Conservation (phyloP, 2,888 invertebrate genomes). For the Nezara viridula region DNA sequence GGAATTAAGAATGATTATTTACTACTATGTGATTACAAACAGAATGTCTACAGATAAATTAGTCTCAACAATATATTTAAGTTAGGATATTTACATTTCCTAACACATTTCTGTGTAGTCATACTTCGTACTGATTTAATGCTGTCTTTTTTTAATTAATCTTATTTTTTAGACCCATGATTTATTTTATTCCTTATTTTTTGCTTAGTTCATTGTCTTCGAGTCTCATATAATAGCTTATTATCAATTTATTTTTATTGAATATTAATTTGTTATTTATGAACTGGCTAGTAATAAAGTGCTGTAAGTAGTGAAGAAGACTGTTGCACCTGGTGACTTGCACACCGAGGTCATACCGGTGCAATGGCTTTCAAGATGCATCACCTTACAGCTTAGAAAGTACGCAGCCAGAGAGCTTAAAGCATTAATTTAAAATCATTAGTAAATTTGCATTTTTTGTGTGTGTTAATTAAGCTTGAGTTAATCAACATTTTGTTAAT, state of each 20-base stretch:
- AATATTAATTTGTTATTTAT: background rate
- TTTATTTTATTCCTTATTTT: too few relatives aligned
- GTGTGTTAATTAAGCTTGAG: background rate
- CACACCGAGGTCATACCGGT: background rate
- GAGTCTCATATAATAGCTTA: background rate
- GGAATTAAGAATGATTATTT: too few relatives aligned
- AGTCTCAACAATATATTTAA: too few relatives aligned
- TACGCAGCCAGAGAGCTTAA: background rate
- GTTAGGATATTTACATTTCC: too few relatives aligned
- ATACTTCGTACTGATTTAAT: too few relatives aligned
- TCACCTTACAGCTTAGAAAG: slow-evolving; percentile 16
- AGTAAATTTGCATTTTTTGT: background rate
- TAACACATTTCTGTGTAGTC: too few relatives aligned
- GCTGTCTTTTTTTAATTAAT: too few relatives aligned
- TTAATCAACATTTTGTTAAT: background rate
- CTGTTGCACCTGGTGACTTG: slow-evolving; percentile 20
- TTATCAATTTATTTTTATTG: background rate
- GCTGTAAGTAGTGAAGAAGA: background rate
- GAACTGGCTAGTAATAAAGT: background rate
- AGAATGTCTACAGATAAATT: too few relatives aligned
- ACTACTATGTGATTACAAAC: too few relatives aligned
- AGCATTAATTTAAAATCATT: background rate
- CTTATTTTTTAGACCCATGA: too few relatives aligned
- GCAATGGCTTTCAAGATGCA: slow-evolving; percentile 39
- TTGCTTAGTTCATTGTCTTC: background rate